A percentile compares a stretch with the other conserved stretches of the same genome.
phyloP scores from a whole-genome alignment of 37 sponge, comb jelly and placozoan species.

The Aplysina aerophoba region DNA sequence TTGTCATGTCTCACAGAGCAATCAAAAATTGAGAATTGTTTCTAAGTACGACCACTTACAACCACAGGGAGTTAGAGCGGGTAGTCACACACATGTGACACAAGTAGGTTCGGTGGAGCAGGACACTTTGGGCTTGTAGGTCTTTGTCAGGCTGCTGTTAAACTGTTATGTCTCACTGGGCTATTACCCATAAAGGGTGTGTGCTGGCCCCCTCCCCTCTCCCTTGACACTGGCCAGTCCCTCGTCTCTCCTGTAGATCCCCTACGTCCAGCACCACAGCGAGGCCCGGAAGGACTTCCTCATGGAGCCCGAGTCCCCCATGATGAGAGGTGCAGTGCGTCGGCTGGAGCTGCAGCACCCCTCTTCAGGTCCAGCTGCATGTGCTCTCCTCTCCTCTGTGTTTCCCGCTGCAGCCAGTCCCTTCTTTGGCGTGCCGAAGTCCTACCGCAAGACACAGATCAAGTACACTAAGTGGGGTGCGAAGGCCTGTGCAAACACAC shows the following conservation, averaged over 20 bases:
- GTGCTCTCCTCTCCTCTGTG: not conserved
- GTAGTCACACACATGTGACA: too few relatives aligned
- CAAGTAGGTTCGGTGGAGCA: too few relatives aligned
- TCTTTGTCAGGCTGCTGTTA: too few relatives aligned
- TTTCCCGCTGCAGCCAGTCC: conserved; percentile 48
- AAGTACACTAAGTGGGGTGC: conserved; percentile 77
- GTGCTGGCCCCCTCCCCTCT: too few relatives aligned
- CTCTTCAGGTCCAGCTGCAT: not conserved
- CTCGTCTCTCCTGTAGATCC: not conserved
- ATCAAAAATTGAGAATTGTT: too few relatives aligned
- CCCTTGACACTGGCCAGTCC: too few relatives aligned
- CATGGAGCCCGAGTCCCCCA: conserved; percentile 74
- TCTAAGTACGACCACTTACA: too few relatives aligned
- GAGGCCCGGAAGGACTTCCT: conserved; percentile 1
- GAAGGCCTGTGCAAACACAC: not conserved
- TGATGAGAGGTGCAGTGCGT: conserved; percentile 74
- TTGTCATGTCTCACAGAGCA: too few relatives aligned
- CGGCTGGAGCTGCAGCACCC: not conserved
- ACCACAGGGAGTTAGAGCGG: too few relatives aligned
- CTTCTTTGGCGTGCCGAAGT: conserved; percentile 67
- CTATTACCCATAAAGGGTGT: too few relatives aligned
- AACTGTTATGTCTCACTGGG: too few relatives aligned
- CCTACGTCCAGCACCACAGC: conserved; percentile 24
- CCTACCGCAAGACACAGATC: conserved; percentile 73
- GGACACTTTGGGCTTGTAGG: too few relatives aligned